Evolutionary conservation across 2,797 vertebrate species (phyloP).

Genomic region (Harpagifer antarcticus): DNA sequence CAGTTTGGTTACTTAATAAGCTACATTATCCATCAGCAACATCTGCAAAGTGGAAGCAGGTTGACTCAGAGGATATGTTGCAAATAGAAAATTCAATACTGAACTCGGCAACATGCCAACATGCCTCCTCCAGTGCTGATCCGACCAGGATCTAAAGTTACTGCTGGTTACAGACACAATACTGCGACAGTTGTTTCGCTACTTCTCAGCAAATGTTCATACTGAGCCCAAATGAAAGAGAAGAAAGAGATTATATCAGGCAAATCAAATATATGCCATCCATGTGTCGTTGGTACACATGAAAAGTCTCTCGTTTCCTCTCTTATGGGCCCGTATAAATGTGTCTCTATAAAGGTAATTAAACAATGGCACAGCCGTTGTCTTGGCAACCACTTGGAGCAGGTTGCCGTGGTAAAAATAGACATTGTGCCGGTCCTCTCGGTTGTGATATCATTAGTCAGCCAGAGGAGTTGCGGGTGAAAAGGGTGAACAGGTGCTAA

Average conservation of each 20-base stretch:
- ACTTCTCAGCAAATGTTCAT: neutral
- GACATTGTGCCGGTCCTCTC: slow-evolving; percentile 24
- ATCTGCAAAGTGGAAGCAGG: neutral
- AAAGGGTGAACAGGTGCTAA: slow-evolving; percentile 18
- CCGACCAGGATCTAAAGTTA: slow-evolving; percentile 1
- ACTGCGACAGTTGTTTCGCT: neutral
- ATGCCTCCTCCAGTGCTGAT: slow-evolving; percentile 4
- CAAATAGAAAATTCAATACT: slow-evolving; percentile 1
- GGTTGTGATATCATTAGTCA: slow-evolving; percentile 44
- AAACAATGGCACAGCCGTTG: slow-evolving; percentile 61
- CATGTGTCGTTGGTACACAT: neutral
- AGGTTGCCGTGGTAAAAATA: slow-evolving; percentile 62
- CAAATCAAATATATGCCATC: neutral
- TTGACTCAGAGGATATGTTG: neutral
- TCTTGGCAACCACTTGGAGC: slow-evolving; percentile 61
- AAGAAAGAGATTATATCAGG: neutral
- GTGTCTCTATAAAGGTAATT: slow-evolving; percentile 36
- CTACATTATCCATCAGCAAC: neutral
- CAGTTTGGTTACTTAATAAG: neutral
- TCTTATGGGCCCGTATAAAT: slow-evolving; percentile 8
- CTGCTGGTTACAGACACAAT: neutral
- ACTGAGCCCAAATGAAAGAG: neutral
- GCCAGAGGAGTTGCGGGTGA: slow-evolving; percentile 17
- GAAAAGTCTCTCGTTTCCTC: neutral
- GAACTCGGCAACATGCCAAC: slow-evolving; percentile 6